These are phyloP conservation scores for Crax fasciolata DNA, from an alignment of 2,797 vertebrate species.

Conservation along the genomic window DNA sequence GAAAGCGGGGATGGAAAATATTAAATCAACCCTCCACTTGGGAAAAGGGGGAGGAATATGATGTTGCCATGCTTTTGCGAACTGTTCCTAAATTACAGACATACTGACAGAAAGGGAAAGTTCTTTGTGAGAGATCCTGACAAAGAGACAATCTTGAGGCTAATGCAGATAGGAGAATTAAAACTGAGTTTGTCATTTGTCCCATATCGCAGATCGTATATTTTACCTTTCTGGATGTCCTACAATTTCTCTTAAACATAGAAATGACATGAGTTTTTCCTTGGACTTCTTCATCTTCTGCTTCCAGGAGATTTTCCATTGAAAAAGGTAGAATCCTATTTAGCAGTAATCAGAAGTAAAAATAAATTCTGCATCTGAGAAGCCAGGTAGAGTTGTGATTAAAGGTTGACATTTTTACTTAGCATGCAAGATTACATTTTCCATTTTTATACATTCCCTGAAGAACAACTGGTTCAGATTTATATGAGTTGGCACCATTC, in stretches of 20 bases:
- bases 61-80: not conserved
- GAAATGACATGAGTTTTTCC: not conserved
- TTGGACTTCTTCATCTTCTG: not conserved
- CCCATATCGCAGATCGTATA: not conserved
- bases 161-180: not conserved
- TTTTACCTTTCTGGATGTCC: not conserved
- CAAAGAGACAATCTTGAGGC: not conserved
- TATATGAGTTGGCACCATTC: conserved; percentile 43
- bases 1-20: conserved; percentile 29
- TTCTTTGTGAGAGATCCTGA: not conserved
- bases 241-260: not conserved
- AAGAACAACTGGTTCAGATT: conserved; percentile 48
- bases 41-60: not conserved
- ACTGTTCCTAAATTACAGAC: not conserved
- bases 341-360: not conserved
- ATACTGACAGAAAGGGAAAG: not conserved
- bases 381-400: conserved; percentile 46
- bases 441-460: conserved; percentile 43
- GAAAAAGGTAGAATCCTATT: not conserved
- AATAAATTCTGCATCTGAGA: not conserved
- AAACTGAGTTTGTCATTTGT: not conserved
- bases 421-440: conserved; percentile 47
- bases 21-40: not conserved
- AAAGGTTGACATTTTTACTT: conserved; percentile 55
- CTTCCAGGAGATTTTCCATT: not conserved